These are phyloP conservation scores for Sitta europaea DNA, from an alignment of 2,113 vertebrate genomes.

Conservation along the genomic window DNA sequence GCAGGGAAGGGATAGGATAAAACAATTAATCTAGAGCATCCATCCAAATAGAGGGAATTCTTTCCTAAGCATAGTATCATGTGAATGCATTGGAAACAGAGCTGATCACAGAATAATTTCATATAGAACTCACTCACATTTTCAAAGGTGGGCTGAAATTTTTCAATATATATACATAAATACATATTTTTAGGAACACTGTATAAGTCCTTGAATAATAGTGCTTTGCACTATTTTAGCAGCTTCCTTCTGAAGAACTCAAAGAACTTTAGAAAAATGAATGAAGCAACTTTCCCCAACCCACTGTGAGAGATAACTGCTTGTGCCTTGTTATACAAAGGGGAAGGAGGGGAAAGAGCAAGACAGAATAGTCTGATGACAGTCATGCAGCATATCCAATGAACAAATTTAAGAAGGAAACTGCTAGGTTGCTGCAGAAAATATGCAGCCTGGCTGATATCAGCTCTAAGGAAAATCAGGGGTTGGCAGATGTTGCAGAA, in stretches of 20 bases:
- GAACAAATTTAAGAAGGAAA: background rate
- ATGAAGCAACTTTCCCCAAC: background rate
- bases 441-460: background rate
- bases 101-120: background rate
- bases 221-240: background rate
- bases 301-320: background rate
- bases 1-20: background rate
- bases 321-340: background rate
- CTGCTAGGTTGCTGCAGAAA: background rate
- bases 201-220: background rate
- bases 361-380: background rate
- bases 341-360: background rate
- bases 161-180: background rate
- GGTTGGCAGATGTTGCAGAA: background rate
- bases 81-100: background rate
- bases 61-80: background rate
- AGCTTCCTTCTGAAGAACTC: background rate
- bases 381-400: background rate
- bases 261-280: background rate
- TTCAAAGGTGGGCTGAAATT: background rate
- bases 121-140: background rate
- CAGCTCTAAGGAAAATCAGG: background rate
- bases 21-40: slow-evolving; percentile 31
- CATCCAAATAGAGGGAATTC: slow-evolving; percentile 20
- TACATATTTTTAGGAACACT: background rate